Base-by-base conservation (phyloP, 2,113 vertebrate species). In the Panurus biarmicus region DNA sequence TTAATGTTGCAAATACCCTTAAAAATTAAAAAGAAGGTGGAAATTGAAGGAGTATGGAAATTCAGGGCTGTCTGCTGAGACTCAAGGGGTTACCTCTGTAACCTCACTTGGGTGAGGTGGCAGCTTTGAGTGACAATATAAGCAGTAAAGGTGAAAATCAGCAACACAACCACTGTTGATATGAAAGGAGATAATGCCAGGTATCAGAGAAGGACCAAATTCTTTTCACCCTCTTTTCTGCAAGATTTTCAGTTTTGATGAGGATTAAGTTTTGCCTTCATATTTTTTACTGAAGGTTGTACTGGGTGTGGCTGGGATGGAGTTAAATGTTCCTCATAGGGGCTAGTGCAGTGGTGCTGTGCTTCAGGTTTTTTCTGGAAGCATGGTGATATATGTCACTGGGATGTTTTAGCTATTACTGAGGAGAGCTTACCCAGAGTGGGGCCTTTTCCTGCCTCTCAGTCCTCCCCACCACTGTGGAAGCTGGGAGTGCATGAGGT, bases 311-410 rank as follows among this genome's bases (percentile, higher is more conserved):
- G 12, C 54, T 58, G 79, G 28, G 36, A n/a, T 17, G 20, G 31
- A 56, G 42, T 81, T 76, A 11, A 19, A 31, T 28, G 14, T 57
- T 74, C 19, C 28, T 33, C 24, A 0, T 0, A 35, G 24, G 1
- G 47, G 53, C 25, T 44, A 48, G 38, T 53, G 29, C 25, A 23
- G 50, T 15, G 50, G n/a, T 17, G 70, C 31, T 26, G 0, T 24
- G 8, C 2, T 44, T 50, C 8, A 42, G 26, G 29, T 64, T 71
- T 58, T 54, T 72, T 28, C 5, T 31, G 25, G 0, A 61, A 73
- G 6, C 8, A 2, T 0, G 9, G 14, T 14, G 51, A 1, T n/a
- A n/a, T n/a, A n/a, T 48, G 16, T 19, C 5, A 13, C 17, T 2
- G 21, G 12, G 38, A 35, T 53, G 48, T 15, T 73, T 38, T 0